Evolutionary conservation across 1,140 invertebrate genomes (phyloP).

Genomic region (Leptinotarsa texana): DNA sequence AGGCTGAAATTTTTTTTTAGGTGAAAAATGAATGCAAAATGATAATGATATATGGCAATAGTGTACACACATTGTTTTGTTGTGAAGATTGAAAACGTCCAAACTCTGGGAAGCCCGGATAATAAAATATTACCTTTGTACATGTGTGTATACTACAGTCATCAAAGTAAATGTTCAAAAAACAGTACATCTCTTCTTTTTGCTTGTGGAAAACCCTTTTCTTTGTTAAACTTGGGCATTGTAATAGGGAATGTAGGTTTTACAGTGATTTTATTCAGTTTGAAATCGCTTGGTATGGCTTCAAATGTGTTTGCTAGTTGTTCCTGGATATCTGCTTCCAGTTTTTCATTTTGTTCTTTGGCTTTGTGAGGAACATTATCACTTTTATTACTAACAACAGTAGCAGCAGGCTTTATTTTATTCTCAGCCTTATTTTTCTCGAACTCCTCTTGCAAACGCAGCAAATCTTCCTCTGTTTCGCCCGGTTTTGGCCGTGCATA

Average conservation of each 20-base stretch:
- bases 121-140: too few species aligned
- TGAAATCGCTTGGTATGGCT: slow-evolving; percentile 45
- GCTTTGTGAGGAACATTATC: background rate
- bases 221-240: slow-evolving; percentile 34
- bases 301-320: slow-evolving; percentile 53
- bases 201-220: slow-evolving; percentile 52
- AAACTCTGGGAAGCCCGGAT: too few species aligned
- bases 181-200: slow-evolving; percentile 45
- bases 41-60: background rate
- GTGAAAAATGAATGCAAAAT: slow-evolving; percentile 7
- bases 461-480: slow-evolving; percentile 70
- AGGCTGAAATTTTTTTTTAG: slow-evolving; percentile 43
- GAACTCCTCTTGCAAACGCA: slow-evolving; percentile 72
- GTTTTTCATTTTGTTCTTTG: background rate
- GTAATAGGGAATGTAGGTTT: slow-evolving; percentile 21
- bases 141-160: too few species aligned
- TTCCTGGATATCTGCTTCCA: slow-evolving; percentile 36
- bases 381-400: slow-evolving; percentile 61
- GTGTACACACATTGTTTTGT: too few species aligned
- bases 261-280: slow-evolving; percentile 56
- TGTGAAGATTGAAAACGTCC: too few species aligned
- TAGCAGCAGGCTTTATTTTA: slow-evolving; percentile 62
- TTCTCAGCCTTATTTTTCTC: slow-evolving; percentile 58
- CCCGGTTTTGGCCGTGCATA: slow-evolving; percentile 64
- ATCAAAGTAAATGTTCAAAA: background rate